Conservation (phyloP, 1,140 invertebrate genomes). For the Adelges cooleyi region DNA sequence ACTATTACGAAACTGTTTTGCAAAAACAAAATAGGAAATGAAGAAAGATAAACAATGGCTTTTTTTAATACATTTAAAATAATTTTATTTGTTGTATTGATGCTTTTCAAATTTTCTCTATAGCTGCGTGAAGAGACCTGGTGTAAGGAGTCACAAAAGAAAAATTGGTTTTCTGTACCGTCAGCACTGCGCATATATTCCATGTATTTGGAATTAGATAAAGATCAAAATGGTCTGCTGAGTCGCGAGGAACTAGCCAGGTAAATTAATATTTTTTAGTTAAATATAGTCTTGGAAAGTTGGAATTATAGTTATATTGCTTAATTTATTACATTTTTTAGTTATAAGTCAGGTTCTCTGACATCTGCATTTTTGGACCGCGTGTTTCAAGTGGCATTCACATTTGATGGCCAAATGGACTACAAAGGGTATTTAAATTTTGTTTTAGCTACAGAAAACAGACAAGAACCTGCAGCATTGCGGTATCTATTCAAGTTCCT, state of each 20-base stretch:
- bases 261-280: slow-evolving; percentile 40
- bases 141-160: slow-evolving; percentile 67
- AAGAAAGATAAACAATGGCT: no score
- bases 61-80: neutral
- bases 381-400: slow-evolving; percentile 89
- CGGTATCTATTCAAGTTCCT: slow-evolving; percentile 87
- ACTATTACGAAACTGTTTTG: no score
- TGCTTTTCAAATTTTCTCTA: slow-evolving; percentile 21
- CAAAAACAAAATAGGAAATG: no score
- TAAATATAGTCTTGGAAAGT: neutral
- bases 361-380: slow-evolving; percentile 83
- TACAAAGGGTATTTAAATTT: slow-evolving; percentile 95
- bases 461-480: slow-evolving; percentile 78
- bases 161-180: slow-evolving; percentile 90
- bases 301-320: no score
- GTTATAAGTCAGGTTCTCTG: slow-evolving; percentile 83
- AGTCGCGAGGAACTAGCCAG: slow-evolving; percentile 75
- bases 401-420: slow-evolving; percentile 94
- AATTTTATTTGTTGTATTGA: neutral
- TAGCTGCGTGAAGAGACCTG: slow-evolving; percentile 74
- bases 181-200: slow-evolving; percentile 83
- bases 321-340: slow-evolving; percentile 38
- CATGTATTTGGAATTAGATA: slow-evolving; percentile 85
- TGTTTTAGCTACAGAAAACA: slow-evolving; percentile 84
- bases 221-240: slow-evolving; percentile 91